Evolutionary conservation across 2,113 vertebrate genomes (phyloP).

Genomic region (Herpetotheres cachinnans): DNA sequence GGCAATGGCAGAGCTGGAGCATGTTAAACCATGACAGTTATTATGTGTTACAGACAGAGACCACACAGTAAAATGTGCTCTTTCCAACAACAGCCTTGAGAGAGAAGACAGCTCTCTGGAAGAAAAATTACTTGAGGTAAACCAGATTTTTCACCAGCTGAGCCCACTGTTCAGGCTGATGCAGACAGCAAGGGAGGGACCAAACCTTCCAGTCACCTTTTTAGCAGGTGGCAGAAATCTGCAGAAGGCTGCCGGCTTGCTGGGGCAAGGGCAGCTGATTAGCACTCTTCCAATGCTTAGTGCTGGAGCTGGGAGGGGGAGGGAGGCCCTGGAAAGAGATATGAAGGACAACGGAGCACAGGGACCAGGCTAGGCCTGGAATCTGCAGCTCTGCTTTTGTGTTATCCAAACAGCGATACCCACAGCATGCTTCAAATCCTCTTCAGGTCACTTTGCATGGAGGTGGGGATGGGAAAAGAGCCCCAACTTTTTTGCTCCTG

Average conservation of each 20-base stretch:
- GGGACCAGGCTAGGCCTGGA: neutral
- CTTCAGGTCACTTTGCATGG: neutral
- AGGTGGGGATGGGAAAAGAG: neutral
- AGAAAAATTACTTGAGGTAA: neutral
- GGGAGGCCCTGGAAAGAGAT: neutral
- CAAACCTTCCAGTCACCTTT: neutral
- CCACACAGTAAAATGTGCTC: neutral
- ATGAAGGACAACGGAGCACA: neutral
- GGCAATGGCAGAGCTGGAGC: neutral
- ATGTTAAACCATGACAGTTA: neutral
- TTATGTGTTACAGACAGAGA: neutral
- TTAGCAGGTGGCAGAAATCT: neutral
- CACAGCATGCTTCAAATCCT: neutral
- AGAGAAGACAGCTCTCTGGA: neutral
- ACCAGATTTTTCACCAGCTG: neutral
- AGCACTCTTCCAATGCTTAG: neutral
- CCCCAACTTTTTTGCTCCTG: neutral
- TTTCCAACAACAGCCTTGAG: neutral
- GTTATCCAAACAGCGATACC: neutral
- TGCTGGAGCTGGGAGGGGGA: neutral
- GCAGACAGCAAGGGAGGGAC: neutral
- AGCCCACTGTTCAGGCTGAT: fast-evolving
- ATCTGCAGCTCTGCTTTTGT: neutral
- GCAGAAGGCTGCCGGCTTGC: neutral
- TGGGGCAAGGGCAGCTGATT: neutral